Base-by-base conservation (phyloP, 2,113 vertebrate species). In the Apodemus sylvaticus region DNA sequence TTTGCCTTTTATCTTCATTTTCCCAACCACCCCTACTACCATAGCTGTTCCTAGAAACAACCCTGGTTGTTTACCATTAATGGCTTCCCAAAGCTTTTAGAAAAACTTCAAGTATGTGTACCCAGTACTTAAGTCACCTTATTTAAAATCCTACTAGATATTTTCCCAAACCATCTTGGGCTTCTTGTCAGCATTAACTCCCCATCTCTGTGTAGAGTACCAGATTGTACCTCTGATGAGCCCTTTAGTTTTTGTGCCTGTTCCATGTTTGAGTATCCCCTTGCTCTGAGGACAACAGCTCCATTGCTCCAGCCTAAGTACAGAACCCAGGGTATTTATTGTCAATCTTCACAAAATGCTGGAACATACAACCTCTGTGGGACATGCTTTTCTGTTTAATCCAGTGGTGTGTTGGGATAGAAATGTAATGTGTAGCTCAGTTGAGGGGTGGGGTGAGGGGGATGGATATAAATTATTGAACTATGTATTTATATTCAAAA, bases 121-220 rank as follows among this genome's bases (percentile, higher is more conserved):
- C 20, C 58, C 29, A 94, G 60, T 39, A 81, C 74, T 78, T n/a
- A 62, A 82, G 55, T 26, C 34, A 79, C 16, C 58, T 58, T 64
- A 3, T 42, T 89, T 96, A 51, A 92, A 96, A 92, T 55, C 48
- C 26, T 92, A 20, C 13, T 89, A 79, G 89, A 48, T 93, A 91
- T 91, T 77, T 45, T 89, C 45, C 24, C 7, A 20, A 77, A 78
- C 58, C 78, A 13, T 91, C 22, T 66, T 82, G 31, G 24, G 31
- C 3, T 70, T 17, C 14, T 39, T 31, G 9, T 74, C 12, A 86
- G 78, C 26, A 60, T 85, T 92, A 58, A 53, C 36, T 22, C 73
- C 3, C 20, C 24, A 36, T 48, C 62, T 89, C 31, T 42, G 42
- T 4, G 22, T 7, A 77, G 20, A 5, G 53, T 88, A 60, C 71